phyloP scores from a whole-genome alignment of 2,113 vertebrate genomes.

The Pungitius pungitius region DNA sequence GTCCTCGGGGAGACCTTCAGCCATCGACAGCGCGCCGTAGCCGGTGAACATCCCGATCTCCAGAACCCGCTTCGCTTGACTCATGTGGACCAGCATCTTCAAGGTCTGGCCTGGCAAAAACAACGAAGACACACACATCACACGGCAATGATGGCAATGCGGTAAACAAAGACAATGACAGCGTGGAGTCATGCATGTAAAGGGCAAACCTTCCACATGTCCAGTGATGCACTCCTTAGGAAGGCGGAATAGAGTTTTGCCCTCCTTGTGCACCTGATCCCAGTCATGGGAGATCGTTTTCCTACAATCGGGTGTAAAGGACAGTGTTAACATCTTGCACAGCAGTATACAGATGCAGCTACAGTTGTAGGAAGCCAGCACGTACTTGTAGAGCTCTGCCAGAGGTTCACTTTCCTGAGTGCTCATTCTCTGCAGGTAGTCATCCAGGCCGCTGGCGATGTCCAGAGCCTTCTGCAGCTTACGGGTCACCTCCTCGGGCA shows the following conservation, averaged over 20 bases:
- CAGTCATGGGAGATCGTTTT: slow-evolving; percentile 76
- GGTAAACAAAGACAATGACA: neutral
- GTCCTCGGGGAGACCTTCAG: slow-evolving; percentile 78
- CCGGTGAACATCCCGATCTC: slow-evolving; percentile 79
- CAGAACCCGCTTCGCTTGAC: slow-evolving; percentile 75
- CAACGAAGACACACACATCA: neutral
- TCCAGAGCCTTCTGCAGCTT: slow-evolving; percentile 81
- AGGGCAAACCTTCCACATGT: slow-evolving; percentile 73
- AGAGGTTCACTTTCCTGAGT: slow-evolving; percentile 71
- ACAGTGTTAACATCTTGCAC: neutral
- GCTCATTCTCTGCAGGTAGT: slow-evolving; percentile 77
- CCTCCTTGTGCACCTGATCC: slow-evolving; percentile 72
- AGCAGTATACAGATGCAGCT: neutral
- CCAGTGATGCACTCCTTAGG: slow-evolving; percentile 80
- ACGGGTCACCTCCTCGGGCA: slow-evolving; percentile 73
- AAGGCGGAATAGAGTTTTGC: slow-evolving; percentile 71
- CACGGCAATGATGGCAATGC: neutral
- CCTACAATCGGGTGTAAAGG: slow-evolving; percentile 42
- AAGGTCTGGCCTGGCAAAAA: slow-evolving; percentile 71
- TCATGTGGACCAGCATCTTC: slow-evolving; percentile 76
- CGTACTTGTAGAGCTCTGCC: slow-evolving; percentile 71
- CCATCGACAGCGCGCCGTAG: slow-evolving; percentile 76
- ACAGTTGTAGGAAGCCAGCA: neutral
- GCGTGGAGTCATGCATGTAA: neutral
- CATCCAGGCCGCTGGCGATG: slow-evolving; percentile 77